phyloP scores from a whole-genome alignment of 1,140 invertebrate species.

The Leguminivora glycinivorella region DNA sequence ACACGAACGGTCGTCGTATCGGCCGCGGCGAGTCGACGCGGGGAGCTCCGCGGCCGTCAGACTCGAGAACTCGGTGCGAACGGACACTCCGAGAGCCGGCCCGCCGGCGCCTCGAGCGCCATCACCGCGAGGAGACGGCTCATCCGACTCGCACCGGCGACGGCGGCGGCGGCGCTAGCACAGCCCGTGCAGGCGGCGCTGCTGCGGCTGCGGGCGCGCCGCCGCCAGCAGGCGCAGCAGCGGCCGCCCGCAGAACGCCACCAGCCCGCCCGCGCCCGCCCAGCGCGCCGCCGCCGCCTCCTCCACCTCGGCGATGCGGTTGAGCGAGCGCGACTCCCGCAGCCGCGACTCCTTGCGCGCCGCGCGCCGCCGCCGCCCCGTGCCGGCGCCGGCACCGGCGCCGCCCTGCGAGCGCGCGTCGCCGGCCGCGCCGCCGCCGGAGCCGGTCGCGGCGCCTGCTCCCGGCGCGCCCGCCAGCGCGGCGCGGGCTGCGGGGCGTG shows the following conservation, averaged over 20 bases:
- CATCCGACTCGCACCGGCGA: too few relatives aligned
- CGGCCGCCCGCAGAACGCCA: slow-evolving; percentile 47
- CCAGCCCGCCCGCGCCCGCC: slow-evolving; percentile 58
- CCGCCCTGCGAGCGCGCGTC: slow-evolving; percentile 57
- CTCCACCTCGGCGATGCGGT: slow-evolving; percentile 87
- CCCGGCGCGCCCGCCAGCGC: slow-evolving; percentile 60
- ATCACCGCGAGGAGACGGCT: background rate
- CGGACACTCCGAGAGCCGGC: background rate
- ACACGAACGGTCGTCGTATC: background rate
- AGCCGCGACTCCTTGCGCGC: slow-evolving; percentile 83
- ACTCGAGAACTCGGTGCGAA: background rate
- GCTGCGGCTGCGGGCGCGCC: slow-evolving; percentile 52
- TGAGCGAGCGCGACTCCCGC: slow-evolving; percentile 86
- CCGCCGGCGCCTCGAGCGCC: background rate
- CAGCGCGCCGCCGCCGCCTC: slow-evolving; percentile 61
- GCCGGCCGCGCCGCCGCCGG: slow-evolving; percentile 55
- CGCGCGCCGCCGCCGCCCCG: slow-evolving; percentile 76
- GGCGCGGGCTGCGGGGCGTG: slow-evolving; percentile 70
- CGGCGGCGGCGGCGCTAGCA: slow-evolving; percentile 48
- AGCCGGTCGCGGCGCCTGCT: slow-evolving; percentile 42
- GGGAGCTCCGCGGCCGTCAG: background rate
- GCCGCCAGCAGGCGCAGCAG: slow-evolving; percentile 51
- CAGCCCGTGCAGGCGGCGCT: slow-evolving; percentile 62
- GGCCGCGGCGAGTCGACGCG: background rate
- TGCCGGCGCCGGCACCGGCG: slow-evolving; percentile 61